These are phyloP conservation scores for Perca flavescens DNA, from an alignment of 2,113 vertebrate species.

Conservation along the genomic window DNA sequence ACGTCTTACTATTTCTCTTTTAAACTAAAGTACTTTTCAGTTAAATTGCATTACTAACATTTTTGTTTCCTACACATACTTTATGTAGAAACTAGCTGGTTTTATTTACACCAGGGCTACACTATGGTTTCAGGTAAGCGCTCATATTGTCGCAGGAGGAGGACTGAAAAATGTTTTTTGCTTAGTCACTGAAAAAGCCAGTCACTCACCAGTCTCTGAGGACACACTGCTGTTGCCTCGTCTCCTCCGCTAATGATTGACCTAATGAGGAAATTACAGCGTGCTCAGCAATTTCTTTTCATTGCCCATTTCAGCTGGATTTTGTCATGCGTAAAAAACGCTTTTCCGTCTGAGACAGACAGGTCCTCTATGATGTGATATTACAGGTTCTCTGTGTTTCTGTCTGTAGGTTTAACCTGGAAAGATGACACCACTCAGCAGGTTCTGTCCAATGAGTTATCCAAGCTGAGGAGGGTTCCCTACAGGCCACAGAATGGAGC, in stretches of 20 bases:
- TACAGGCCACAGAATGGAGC: conserved; percentile 58
- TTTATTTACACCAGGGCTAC: too few relatives aligned
- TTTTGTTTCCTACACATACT: too few relatives aligned
- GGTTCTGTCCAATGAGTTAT: conserved; percentile 88
- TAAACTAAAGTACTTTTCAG: too few relatives aligned
- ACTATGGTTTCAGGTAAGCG: not conserved
- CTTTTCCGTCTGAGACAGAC: not conserved
- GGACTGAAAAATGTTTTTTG: conserved; percentile 31
- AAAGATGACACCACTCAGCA: conserved; percentile 89
- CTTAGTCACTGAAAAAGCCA: conserved; percentile 37
- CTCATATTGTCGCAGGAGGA: too few relatives aligned
- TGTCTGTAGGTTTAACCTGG: conserved; percentile 89
- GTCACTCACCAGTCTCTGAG: conserved; percentile 23
- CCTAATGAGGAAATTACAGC: conserved; percentile 48
- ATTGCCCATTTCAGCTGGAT: not conserved
- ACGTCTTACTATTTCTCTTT: too few relatives aligned
- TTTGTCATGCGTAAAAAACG: not conserved
- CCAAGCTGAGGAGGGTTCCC: conserved; percentile 84
- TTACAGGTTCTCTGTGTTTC: conserved; percentile 24
- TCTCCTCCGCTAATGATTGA: conserved; percentile 49
- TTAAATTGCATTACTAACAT: too few relatives aligned
- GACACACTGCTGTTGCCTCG: not conserved
- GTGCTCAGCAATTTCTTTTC: conserved; percentile 35
- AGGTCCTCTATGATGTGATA: not conserved
- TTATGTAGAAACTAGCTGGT: too few relatives aligned